A percentile compares a stretch with the other conserved stretches of the same genome.
Conservation (phyloP, 1,140 invertebrate species). For the Ganaspis sp. region DNA sequence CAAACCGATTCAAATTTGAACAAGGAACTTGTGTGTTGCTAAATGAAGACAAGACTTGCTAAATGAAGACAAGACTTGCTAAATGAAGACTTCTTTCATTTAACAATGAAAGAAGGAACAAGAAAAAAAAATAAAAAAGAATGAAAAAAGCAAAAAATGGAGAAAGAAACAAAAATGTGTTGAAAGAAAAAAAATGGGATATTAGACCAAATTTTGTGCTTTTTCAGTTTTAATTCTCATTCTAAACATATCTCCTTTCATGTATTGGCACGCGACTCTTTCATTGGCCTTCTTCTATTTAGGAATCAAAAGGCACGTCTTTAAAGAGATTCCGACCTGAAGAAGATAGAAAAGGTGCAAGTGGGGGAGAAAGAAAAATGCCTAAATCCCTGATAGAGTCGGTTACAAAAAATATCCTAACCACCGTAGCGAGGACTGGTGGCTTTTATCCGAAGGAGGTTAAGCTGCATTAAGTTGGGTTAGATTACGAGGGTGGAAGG, state of each 20-base stretch:
- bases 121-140: no score
- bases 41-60: no score
- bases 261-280: constrained; percentile 15
- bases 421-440: constrained; percentile 64
- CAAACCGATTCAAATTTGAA: no score
- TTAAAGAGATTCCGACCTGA: constrained; percentile 19
- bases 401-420: constrained; percentile 56
- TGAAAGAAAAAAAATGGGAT: no score
- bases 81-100: no score
- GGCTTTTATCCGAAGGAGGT: constrained; percentile 59
- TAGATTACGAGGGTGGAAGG: constrained; percentile 70
- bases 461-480: constrained; percentile 63
- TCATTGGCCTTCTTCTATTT: constrained; percentile 14
- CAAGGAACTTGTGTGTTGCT: no score
- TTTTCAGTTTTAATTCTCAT: background rate
- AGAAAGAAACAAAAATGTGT: no score
- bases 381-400: constrained; percentile 43
- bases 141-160: no score
- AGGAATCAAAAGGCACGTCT: constrained; percentile 18
- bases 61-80: no score
- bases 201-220: no score
- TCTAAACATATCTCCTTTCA: constrained; percentile 7
- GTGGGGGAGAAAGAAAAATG: constrained; percentile 32
- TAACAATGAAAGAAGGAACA: no score
- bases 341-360: background rate